These are phyloP conservation scores for Hemiprocne comata DNA, from an alignment of 2,113 vertebrate species.

Conservation along the genomic window DNA sequence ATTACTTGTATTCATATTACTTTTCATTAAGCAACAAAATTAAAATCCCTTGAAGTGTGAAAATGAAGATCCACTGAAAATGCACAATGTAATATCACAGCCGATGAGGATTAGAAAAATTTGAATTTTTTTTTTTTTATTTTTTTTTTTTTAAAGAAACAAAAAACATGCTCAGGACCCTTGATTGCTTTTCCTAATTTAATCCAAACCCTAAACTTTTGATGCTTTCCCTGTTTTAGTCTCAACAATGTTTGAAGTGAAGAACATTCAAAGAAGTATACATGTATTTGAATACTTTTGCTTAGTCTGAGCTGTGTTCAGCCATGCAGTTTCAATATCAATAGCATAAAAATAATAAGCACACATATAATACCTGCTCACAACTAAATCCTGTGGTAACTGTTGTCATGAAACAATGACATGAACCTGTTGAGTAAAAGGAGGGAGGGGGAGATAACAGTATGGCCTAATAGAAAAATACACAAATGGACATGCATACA, in stretches of 20 bases:
- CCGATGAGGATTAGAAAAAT: background rate
- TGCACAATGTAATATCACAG: background rate
- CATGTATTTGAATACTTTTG: background rate
- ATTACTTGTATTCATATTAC: background rate
- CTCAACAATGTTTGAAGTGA: background rate
- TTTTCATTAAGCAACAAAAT: background rate
- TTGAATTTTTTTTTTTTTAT: no score
- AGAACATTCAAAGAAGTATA: background rate
- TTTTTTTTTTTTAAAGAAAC: no score
- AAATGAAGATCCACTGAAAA: background rate
- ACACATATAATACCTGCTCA: background rate
- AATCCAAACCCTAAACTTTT: background rate
- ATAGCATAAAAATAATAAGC: background rate
- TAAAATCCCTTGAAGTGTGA: background rate
- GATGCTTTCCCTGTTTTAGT: background rate
- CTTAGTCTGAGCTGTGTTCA: background rate
- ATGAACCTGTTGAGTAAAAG: background rate
- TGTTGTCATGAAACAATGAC: background rate
- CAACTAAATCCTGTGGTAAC: background rate
- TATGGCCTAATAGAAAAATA: background rate
- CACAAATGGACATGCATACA: background rate
- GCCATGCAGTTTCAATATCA: background rate
- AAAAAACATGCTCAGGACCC: background rate
- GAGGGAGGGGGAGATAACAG: rapidly evolving
- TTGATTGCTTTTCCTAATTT: background rate